phyloP scores from a whole-genome alignment of 2,113 vertebrate species.

The Channa maculata region DNA sequence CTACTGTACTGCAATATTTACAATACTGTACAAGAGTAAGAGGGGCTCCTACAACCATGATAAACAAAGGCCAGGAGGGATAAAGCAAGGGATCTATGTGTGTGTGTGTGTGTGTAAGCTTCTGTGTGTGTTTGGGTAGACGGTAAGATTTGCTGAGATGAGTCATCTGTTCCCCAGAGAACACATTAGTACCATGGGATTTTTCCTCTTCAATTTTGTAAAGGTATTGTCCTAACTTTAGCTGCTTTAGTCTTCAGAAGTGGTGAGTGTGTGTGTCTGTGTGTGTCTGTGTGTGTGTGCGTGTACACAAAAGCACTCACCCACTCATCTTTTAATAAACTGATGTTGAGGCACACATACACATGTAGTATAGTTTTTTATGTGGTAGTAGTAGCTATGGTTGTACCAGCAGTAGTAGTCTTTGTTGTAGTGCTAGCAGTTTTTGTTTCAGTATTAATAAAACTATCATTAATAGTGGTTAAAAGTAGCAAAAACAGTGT shows the following conservation, averaged over 20 bases:
- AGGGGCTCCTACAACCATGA: conserved; percentile 61
- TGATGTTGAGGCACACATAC: neutral
- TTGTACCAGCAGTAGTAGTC: neutral
- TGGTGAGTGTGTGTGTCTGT: neutral
- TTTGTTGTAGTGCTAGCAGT: too few relatives aligned
- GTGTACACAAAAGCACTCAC: neutral
- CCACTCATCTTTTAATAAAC: conserved; percentile 1
- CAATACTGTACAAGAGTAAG: conserved; percentile 50
- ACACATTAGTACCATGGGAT: conserved; percentile 51
- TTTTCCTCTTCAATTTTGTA: conserved; percentile 40
- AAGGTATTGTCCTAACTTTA: conserved; percentile 19
- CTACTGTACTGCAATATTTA: conserved; percentile 63
- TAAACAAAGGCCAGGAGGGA: conserved; percentile 52
- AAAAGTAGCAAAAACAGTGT: too few relatives aligned
- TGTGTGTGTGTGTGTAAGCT: conserved; percentile 15
- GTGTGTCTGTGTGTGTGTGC: too few relatives aligned
- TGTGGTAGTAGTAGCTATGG: neutral
- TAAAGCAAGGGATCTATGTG: conserved; percentile 24
- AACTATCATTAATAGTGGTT: too few relatives aligned
- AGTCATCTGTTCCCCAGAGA: conserved; percentile 62
- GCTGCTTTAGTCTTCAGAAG: conserved; percentile 1
- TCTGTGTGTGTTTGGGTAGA: neutral
- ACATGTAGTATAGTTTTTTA: neutral
- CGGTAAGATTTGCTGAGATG: conserved; percentile 40
- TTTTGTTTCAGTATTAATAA: too few relatives aligned